Evolutionary conservation across 2,113 vertebrate genomes (phyloP), one percentile per base, ranked within the genome.

Genomic region (Anarrhichthys ocellatus): DNA sequence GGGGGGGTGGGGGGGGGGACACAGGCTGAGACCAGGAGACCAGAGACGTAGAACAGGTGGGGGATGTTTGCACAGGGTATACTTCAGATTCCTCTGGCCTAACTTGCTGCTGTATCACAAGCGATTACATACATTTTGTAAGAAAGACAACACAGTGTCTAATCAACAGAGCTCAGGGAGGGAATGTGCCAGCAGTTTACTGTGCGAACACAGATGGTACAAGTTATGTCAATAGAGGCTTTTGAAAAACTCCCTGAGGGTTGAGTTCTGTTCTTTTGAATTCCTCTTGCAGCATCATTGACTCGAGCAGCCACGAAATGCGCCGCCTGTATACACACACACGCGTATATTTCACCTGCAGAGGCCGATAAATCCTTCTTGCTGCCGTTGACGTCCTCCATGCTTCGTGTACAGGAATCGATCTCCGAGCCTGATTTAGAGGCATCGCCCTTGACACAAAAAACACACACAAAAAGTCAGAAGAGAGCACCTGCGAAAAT

Each of bases 361-460:
- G 96, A 95, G 72, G 86, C 95, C 0, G 95, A 96, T 63, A 96
- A 86, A 83, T 97, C 96, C 92, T 97, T 97, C 94, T 97, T 98
- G 90, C 96, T 94, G 88, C 95, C 94, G 71, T 93, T 93, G 4
- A 96, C 93, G n/a, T 98, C 97, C 89, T 99, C 97, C 93, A 97
- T 92, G 83, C 96, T 96, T 64, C 64, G 95, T 2, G 95, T 92
- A 79, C 95, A 96, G 89, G 96, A 96, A 86, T 97, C 97, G 0
- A 95, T 95, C 79, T 99, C 98, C 0, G 98, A 99, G 80, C 96
- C 95, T 0, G 96, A 95, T 92, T 98, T 97, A 67, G 97, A 98
- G 74, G 93, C 96, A 62, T 99, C 98, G 18, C 97, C 98, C 97
- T 99, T 91, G 64, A 89, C 59, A 86, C 71, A 89, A 70, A 89